Base-by-base conservation (phyloP, 2,113 vertebrate species). In the Pelodiscus sinensis region DNA sequence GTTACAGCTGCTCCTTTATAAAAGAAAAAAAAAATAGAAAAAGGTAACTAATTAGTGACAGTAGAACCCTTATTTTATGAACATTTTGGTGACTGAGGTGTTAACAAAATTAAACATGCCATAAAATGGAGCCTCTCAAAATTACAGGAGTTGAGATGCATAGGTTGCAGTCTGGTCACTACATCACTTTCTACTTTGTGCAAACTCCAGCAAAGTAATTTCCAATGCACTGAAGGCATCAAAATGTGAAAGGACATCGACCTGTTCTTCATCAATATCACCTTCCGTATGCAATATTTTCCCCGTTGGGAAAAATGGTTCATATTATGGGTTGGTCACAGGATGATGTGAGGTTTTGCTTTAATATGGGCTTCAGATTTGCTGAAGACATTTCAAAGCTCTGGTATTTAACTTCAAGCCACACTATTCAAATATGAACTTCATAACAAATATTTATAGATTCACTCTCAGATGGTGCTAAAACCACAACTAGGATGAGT, bases 391-490 rank as follows among this genome's bases (percentile, higher is more conserved):
- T 94, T 95, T 95, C 73, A 79, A 35, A 84, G 35, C 29, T 13
- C n/a, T 80, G 4, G 2, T 87, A 27, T 78, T 96, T 93, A 90
- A 79, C 73, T 57, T 81, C 50, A 93, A 90, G 11, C 5, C 52
- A 44, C 16, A 55, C 83, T 88, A 88, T 90, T 92, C 79, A 91
- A 94, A 82, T 52, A n/a, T 11, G 11, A 56, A 82, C 4, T 81
- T 52, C 68, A 82, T 90, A 91, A 85, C 93, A 92, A 82, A 44
- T 93, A 93, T 91, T 92, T 94, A 87, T 73, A 83, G 77, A 88
- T 54, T 19, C 22, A 5, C 94, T 95, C 88, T 94, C 73, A 44
- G 73, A 79, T 94, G 58, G 12, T 60, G 93, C 94, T 88, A 44
- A 78, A 71, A 93, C 35, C 65, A 84, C 1, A 84, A 58, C 22